Evolutionary conservation across 1,140 invertebrate species (phyloP), one percentile per base, ranked within the genome.

Genomic region (Procambarus clarkii): DNA sequence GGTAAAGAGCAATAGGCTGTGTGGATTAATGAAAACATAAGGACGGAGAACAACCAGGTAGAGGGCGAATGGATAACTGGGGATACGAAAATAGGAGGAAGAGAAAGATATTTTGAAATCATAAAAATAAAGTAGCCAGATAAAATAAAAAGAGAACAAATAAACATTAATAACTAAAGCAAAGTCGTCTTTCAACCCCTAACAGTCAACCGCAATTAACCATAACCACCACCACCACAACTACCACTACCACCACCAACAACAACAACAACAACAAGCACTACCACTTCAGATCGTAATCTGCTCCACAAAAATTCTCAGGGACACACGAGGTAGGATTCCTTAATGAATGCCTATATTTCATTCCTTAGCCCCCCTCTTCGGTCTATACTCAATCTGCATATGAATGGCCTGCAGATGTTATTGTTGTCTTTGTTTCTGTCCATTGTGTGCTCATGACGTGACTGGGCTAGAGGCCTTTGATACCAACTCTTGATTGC

Each of bases 361-460:
- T 83, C 81, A 83, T 83, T 83, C 81, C n/a, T 58, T 24, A 34
- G 58, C 81, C 60, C 3, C 58, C 81, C 60, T 69, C 58, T 45
- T 18, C 18, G 34, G 4, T 54, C 24, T 64, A 58, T 64, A 69
- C 81, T 69, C 46, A 5, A 64, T 69, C 81, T 83, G 81, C 60
- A 83, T 83, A 69, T 83, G 81, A 69, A 83, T 64, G 81, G 24
- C 60, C 81, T 13, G 24, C n/a, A 60, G 24, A 24, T 69, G 58
- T 83, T 83, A 83, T 83, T 83, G 81, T 83, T 69, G 58, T 83
- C 81, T 83, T 83, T 69, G 81, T 83, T 83, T 83, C 81, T 69
- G 21, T 24, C 58, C 60, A 69, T 69, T 83, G 58, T 69, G 81
- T 45, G 34, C 81, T 58, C 81, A 44, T 69, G 81, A 60, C 45